Conservation (phyloP, 1,140 invertebrate species). For the Ostrea edulis region DNA sequence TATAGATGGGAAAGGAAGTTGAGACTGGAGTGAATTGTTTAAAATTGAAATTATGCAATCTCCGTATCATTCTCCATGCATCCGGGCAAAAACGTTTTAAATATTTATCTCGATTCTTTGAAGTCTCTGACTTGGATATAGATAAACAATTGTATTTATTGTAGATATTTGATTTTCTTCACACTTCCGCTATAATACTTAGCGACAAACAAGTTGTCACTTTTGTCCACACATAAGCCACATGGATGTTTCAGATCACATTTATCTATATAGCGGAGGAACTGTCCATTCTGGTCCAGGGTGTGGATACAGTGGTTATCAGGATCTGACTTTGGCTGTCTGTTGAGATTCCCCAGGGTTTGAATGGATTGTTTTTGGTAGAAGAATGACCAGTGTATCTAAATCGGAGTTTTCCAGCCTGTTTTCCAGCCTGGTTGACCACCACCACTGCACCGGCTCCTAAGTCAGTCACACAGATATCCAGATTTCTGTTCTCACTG, state of each 20-base stretch:
- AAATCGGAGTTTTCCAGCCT: not conserved
- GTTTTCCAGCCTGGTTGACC: not conserved
- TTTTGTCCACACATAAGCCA: conserved; percentile 8
- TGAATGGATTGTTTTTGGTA: not conserved
- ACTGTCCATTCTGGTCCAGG: conserved; percentile 10
- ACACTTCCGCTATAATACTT: not conserved
- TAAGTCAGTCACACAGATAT: not conserved
- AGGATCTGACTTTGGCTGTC: conserved; percentile 24
- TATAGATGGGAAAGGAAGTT: no score
- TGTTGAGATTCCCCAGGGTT: not conserved
- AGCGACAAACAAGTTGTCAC: not conserved
- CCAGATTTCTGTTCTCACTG: conserved; percentile 18
- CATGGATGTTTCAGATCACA: not conserved
- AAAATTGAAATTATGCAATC: no score
- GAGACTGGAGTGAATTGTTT: no score
- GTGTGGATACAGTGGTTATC: conserved; percentile 30
- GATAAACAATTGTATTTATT: not conserved
- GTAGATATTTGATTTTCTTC: not conserved
- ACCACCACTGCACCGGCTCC: not conserved
- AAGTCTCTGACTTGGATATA: not conserved
- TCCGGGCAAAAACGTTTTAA: no score
- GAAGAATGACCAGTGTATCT: conserved; percentile 9
- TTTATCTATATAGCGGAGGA: conserved; percentile 13
- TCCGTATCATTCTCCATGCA: no score
- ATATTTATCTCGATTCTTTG: not conserved